A percentile compares a stretch with the other conserved stretches of the same genome.
Evolutionary conservation across 2,113 vertebrate species (phyloP).

Genomic region (Aleadryas rufinucha): DNA sequence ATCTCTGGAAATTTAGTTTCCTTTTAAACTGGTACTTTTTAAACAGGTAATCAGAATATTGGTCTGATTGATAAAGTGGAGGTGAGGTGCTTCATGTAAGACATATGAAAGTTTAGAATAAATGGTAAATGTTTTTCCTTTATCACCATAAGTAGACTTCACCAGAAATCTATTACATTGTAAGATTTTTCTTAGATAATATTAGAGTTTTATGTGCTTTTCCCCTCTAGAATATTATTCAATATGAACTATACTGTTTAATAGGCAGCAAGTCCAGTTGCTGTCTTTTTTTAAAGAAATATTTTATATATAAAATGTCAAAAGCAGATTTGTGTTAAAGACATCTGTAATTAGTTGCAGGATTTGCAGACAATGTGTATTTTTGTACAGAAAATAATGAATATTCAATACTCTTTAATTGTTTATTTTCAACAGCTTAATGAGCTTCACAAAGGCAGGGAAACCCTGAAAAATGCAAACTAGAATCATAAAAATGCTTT

Average conservation of each 20-base stretch:
- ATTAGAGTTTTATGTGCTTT: neutral
- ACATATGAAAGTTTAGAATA: neutral
- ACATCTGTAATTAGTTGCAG: slow-evolving; percentile 4
- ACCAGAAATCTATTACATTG: neutral
- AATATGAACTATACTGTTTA: neutral
- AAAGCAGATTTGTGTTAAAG: neutral
- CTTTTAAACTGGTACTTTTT: neutral
- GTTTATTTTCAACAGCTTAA: slow-evolving; percentile 48
- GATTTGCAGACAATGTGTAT: neutral
- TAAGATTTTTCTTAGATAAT: neutral
- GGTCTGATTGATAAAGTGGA: neutral
- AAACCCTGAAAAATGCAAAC: slow-evolving; percentile 36
- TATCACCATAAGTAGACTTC: neutral
- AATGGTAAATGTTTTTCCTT: neutral
- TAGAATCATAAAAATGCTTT: neutral
- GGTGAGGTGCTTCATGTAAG: neutral
- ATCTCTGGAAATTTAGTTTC: neutral
- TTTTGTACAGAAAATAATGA: slow-evolving; percentile 25
- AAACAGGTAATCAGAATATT: neutral
- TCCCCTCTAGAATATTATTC: neutral
- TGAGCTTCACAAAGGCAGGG: neutral
- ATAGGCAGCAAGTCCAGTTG: neutral
- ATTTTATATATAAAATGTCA: neutral
- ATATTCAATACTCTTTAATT: slow-evolving; percentile 34
- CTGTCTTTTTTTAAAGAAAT: neutral